A percentile compares a stretch with the other conserved stretches of the same genome.
phyloP scores from a whole-genome alignment of 2,888 invertebrate genomes.

The Ophraella communa region DNA sequence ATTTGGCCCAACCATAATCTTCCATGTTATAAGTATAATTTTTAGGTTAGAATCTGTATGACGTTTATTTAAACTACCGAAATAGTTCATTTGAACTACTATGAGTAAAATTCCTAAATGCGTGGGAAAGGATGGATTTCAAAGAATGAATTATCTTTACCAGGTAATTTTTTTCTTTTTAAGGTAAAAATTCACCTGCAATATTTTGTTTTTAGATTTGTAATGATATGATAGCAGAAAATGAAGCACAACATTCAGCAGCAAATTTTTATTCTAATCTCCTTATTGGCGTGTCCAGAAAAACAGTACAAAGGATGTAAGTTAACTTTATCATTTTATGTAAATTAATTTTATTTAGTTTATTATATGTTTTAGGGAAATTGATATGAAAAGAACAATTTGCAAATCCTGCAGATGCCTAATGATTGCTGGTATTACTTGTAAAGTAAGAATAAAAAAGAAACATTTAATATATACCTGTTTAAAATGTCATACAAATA shows the following conservation, averaged over 20 bases:
- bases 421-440: constrained; percentile 62
- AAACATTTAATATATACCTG: constrained; percentile 61
- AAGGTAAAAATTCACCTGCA: not conserved
- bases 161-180: constrained; percentile 61
- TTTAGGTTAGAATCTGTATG: constrained; percentile 8
- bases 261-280: constrained; percentile 53
- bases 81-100: constrained; percentile 3
- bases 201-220: constrained; percentile 40
- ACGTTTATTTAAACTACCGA: not conserved
- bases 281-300: constrained; percentile 53
- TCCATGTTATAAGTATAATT: constrained; percentile 17
- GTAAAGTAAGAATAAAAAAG: constrained; percentile 60
- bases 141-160: constrained; percentile 73
- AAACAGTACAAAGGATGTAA: constrained; percentile 57
- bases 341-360: constrained; percentile 3
- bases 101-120: constrained; percentile 62
- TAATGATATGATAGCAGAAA: constrained; percentile 44
- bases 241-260: constrained; percentile 35
- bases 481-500: constrained; percentile 55
- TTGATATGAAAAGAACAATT: constrained; percentile 62
- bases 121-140: constrained; percentile 71
- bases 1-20: constrained; percentile 66
- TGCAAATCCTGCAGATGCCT: constrained; percentile 64
- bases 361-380: constrained; percentile 62
- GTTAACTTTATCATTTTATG: constrained; percentile 31